A percentile compares a stretch with the other conserved stretches of the same genome.
Conservation (phyloP, 23 tunicate genomes). For the Ascidia mentula region DNA sequence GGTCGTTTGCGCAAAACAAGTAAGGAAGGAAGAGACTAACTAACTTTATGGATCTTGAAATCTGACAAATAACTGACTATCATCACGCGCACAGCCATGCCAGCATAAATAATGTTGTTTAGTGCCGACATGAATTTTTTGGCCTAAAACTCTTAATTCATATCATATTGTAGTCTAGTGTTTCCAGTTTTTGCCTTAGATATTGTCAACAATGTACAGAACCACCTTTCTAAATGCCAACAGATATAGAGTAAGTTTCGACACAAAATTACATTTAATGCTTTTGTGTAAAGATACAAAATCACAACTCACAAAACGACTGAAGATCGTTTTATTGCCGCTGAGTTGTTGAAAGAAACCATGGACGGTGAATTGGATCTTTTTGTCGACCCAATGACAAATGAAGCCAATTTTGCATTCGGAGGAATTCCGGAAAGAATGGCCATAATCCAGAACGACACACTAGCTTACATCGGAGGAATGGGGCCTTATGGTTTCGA, state of each 20-base stretch:
- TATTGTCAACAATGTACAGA: not conserved
- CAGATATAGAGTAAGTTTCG: no score
- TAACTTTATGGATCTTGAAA: no score
- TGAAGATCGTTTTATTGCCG: conserved; percentile 41
- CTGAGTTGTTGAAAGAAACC: conserved; percentile 17
- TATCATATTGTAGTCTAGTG: no score
- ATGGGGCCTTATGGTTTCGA: conserved; percentile 55
- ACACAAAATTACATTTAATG: no score
- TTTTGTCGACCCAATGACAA: conserved; percentile 35
- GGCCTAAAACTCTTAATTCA: no score
- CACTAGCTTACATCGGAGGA: conserved; percentile 40
- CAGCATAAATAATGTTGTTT: no score
- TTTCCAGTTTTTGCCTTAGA: not conserved
- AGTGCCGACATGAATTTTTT: no score
- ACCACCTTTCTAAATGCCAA: not conserved
- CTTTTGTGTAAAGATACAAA: no score
- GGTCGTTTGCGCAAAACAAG: conserved; percentile 50
- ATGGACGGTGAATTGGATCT: conserved; percentile 11
- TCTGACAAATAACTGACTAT: no score
- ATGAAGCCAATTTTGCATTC: conserved; percentile 40
- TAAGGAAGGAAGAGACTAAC: no score
- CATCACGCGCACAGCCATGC: no score
- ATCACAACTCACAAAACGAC: conserved; percentile 28
- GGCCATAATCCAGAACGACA: conserved; percentile 25
- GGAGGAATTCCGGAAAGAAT: conserved; percentile 61